These are phyloP conservation scores for Platorchestia sp. DNA, from an alignment of 1,140 invertebrate species.

Conservation along the genomic window DNA sequence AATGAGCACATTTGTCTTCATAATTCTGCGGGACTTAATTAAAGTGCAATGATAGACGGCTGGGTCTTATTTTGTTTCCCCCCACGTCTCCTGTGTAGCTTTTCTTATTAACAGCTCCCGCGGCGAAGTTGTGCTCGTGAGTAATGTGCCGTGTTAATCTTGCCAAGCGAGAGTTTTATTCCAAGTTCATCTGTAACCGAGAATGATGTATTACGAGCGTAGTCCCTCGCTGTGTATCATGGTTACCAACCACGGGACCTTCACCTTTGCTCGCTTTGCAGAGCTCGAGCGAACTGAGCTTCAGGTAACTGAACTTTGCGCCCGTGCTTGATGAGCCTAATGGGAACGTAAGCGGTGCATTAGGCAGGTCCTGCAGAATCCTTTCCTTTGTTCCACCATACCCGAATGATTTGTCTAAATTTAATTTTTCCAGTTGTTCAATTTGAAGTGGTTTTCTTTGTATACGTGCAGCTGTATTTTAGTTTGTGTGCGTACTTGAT, in stretches of 20 bases:
- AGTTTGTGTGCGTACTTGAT: no score
- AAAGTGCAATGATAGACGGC: conserved; percentile 55
- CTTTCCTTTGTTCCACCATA: neutral
- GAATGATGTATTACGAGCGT: conserved; percentile 19
- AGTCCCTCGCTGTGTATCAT: neutral
- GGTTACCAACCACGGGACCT: neutral
- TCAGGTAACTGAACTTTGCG: neutral
- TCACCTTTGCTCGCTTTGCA: neutral
- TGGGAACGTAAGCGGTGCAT: neutral
- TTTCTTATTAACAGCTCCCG: conserved; percentile 48
- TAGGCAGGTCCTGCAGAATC: neutral
- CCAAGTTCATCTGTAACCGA: conserved; percentile 50
- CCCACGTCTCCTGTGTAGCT: neutral
- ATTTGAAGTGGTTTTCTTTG: no score
- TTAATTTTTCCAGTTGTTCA: no score
- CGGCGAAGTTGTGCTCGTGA: conserved; percentile 22
- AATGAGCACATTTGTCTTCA: conserved; percentile 49
- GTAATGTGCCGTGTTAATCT: conserved; percentile 52
- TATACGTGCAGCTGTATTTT: no score
- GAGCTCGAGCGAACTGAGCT: neutral
- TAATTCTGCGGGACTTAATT: conserved; percentile 52
- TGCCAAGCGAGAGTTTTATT: conserved; percentile 21
- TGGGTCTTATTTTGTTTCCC: conserved; percentile 47
- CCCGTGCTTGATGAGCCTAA: neutral
- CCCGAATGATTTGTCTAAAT: no score